Evolutionary conservation across 2,797 vertebrate species (phyloP), one percentile per base, ranked within the genome.

Genomic region (Ceryle rudis): DNA sequence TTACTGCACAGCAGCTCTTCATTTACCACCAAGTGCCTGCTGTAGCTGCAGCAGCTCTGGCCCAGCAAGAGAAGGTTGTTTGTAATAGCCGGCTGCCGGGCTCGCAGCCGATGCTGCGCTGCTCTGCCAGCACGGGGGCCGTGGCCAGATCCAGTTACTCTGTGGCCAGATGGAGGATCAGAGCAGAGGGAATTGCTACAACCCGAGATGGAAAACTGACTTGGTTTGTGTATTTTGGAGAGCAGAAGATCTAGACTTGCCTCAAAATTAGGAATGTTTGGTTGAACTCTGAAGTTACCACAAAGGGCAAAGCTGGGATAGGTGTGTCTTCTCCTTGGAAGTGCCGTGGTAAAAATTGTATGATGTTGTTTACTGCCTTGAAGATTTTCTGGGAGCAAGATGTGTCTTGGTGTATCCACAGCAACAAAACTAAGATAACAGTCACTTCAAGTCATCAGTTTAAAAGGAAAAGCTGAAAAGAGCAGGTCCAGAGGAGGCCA

Each of bases 41-140:
- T 26, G 0, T 46, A 33, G 74, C 83, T 51, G 49, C 55, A 33
- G 67, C 0, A 3, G 1, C 74, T 12, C 42, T 35, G 60, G 64
- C 39, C 41, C 9, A 23, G 67, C 49, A 44, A 28, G 46, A n/a
- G 42, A 7, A 33, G 0, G 31, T 14, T 81, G 0, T 46, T 42
- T 60, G 42, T 29, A 5, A 19, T 15, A 57, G 55, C 35, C 81
- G 89, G n/a, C 71, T 65, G 62, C 23, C 0, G 33, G 11, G 54
- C 73, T 81, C 2, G 0, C 33, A 26, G 81, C 16, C 2, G 0
- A 4, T 19, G 29, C 42, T 9, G 3, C 0, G 0, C 18, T 19
- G 54, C 71, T 49, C n/a, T 60, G 94, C 87, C 84, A 85, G 78
- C 26, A 17, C 4, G 46, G 77, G 80, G 41, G 47, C 37, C 23